Base-by-base conservation (phyloP, 1,140 invertebrate genomes). In the Mercenaria mercenaria region DNA sequence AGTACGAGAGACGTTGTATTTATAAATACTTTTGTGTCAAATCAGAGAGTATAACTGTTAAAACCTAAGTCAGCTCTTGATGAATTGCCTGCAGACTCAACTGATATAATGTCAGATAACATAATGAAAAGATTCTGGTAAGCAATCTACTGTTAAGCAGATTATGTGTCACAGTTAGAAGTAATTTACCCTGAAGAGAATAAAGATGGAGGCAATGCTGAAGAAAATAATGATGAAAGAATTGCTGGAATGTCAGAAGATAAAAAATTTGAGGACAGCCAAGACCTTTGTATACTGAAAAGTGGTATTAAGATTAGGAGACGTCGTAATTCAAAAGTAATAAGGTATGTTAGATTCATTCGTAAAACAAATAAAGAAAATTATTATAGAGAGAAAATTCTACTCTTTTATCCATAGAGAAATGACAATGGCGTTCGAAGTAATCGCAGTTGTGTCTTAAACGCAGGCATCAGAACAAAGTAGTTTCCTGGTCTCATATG, bases 221-320 rank as follows among this genome's bases (percentile, higher is more conserved):
- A 88, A n/a, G 11, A 59, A 47, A 74, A 91, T 80, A 86, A 91
- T 76, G 90, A 91, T 80, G 80, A 89, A 29, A 64, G 26, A 56
- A 20, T n/a, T 50, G 41, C 37, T 26, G 72, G 50, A 34, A 64
- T 50, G 61, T 37, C 26, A 47, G 74, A 59, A 64, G 79, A 89
- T 56, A 52, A 82, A n/a, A 37, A 69, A 10, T 59, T 56, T 59
- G 52, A 56, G 20, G 50, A 59, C 4, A 64, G 74, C 8, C 37
- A 82, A n/a, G 79, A 43, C 0, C 52, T 82, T 64, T 29, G 72
- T 23, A 88, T 37, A 18, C 39, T 88, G 23, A 88, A 79, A 72
- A 84, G 80, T 88, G 91, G 91, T 72, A 90, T 87, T 20, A 84
- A 37, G 37, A 90, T 11, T 50, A 23, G n/a, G n/a, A n/a, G n/a